Evolutionary conservation across 2,888 invertebrate genomes (phyloP).

Genomic region (Microdon myrmicae): DNA sequence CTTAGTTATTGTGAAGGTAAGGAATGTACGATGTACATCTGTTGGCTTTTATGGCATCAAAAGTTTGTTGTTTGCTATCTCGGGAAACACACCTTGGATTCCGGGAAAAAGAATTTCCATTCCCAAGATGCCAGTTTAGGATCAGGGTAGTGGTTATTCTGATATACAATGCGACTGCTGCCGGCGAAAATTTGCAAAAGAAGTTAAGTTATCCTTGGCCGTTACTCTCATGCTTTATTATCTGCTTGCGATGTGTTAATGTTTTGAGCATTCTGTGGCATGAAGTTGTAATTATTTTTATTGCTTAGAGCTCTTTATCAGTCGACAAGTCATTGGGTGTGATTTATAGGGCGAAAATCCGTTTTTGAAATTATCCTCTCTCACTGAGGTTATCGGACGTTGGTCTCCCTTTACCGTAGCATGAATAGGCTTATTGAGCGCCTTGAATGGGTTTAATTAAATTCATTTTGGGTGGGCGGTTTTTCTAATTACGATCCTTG

Average conservation of each 20-base stretch:
- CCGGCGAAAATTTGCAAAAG: too few species aligned
- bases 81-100: too few species aligned
- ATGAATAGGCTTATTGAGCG: slow-evolving; percentile 12
- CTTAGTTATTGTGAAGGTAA: too few species aligned
- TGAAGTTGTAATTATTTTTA: slow-evolving; percentile 37
- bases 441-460: slow-evolving; percentile 33
- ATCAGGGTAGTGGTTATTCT: too few species aligned
- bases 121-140: too few species aligned
- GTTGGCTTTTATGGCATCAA: too few species aligned
- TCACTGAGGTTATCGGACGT: not conserved
- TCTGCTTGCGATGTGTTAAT: slow-evolving; percentile 41
- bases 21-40: too few species aligned
- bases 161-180: too few species aligned
- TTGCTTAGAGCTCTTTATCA: slow-evolving; percentile 36
- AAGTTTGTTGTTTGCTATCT: too few species aligned
- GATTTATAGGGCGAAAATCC: slow-evolving; percentile 40
- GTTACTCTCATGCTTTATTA: slow-evolving; percentile 21
- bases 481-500: slow-evolving; percentile 20
- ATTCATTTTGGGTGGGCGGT: slow-evolving; percentile 24
- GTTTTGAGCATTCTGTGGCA: slow-evolving; percentile 24
- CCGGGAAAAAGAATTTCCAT: too few species aligned
- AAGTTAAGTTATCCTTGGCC: not conserved
- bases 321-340: slow-evolving; percentile 24
- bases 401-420: slow-evolving; percentile 12
- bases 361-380: slow-evolving; percentile 29